Percentiles rank a stretch among this genome's conserved stretches.
Evolutionary conservation across 2,797 vertebrate genomes (phyloP).

Genomic region (Tarsius wallacei): DNA sequence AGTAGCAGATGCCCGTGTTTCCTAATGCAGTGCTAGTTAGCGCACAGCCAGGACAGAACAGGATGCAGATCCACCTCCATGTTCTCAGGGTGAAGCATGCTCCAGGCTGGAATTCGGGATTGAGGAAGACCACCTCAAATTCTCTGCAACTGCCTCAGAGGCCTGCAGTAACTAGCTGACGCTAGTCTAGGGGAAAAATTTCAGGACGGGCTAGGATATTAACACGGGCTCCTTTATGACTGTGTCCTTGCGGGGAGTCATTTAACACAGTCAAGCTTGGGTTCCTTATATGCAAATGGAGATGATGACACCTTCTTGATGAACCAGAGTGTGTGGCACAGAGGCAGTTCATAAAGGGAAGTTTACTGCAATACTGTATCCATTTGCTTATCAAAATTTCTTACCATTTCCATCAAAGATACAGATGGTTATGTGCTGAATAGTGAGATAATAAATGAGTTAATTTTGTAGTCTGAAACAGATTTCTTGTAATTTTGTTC

Average conservation of each 20-base stretch:
- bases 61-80: neutral
- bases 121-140: neutral
- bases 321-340: neutral
- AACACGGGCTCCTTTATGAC: neutral
- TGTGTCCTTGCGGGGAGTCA: neutral
- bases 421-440: neutral
- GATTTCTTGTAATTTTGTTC: conserved; percentile 31
- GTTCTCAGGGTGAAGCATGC: neutral
- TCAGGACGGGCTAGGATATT: neutral
- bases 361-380: neutral
- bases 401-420: conserved; percentile 34
- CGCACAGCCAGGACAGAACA: neutral
- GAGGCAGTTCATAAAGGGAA: neutral
- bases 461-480: conserved; percentile 25
- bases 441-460: conserved; percentile 26
- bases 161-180: neutral
- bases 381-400: neutral
- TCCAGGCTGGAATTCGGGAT: neutral
- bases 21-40: accelerated
- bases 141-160: neutral
- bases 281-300: neutral
- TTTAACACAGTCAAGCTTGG: neutral
- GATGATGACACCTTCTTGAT: neutral
- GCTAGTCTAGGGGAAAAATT: neutral
- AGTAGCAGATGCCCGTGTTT: neutral